phyloP scores from a whole-genome alignment of 2,888 invertebrate species.

The Eristalinus sepulchralis region DNA sequence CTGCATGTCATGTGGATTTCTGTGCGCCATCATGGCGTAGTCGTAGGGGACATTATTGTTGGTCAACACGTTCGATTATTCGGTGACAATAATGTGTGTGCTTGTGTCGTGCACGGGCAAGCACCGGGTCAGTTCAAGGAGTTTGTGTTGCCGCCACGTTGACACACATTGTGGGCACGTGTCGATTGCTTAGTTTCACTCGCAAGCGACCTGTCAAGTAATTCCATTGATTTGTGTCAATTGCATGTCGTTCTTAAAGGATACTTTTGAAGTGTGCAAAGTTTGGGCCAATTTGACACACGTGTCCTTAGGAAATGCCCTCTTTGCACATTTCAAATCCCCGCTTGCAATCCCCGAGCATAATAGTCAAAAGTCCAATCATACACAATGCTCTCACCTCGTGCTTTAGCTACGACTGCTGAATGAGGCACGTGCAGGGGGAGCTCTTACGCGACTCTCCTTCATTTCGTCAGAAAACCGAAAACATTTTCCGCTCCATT shows the following conservation, averaged over 20 bases:
- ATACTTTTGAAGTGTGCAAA: no score
- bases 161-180: not conserved
- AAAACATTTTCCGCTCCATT: conserved; percentile 17
- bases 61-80: not conserved
- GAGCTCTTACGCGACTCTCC: not conserved
- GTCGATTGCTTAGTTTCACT: not conserved
- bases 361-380: no score
- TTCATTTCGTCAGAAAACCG: not conserved
- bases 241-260: no score
- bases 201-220: not conserved
- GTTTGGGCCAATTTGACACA: no score
- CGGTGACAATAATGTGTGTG: not conserved
- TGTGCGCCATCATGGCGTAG: not conserved
- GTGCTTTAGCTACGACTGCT: not conserved
- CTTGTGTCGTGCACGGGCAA: not conserved
- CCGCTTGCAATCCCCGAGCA: no score
- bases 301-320: no score
- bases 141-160: not conserved
- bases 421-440: not conserved
- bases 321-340: no score
- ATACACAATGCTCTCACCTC: not conserved
- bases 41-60: not conserved
- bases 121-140: not conserved
- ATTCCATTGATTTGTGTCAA: not conserved
- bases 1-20: not conserved